A percentile compares a stretch with the other conserved stretches of the same genome.
These are phyloP conservation scores for Xenopus tropicalis DNA, from an alignment of 2,113 vertebrate species.

Conservation along the genomic window DNA sequence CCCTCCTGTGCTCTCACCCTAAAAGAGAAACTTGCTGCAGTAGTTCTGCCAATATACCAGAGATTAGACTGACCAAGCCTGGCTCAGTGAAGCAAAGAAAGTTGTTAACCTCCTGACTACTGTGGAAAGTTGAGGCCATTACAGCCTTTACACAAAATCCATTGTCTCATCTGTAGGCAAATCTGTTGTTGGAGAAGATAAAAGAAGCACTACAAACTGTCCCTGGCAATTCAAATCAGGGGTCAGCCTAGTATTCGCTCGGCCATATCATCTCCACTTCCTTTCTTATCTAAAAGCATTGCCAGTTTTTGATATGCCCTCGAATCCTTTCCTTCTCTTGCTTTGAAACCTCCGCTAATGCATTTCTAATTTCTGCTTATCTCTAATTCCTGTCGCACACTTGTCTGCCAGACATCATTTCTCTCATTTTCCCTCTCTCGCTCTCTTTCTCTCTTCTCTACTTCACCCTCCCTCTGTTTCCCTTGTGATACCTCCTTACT, in stretches of 20 bases:
- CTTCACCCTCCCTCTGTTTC: background rate
- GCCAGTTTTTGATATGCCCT: constrained; percentile 43
- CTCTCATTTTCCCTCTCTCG: background rate
- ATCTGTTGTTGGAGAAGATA: constrained; percentile 31
- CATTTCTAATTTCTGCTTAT: constrained; percentile 59
- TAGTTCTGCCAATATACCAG: too few relatives aligned
- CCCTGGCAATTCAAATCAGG: constrained; percentile 14
- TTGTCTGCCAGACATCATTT: constrained; percentile 45
- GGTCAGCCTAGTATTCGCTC: constrained; percentile 13
- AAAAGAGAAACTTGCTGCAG: too few relatives aligned
- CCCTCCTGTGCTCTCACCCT: too few relatives aligned
- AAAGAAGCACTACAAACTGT: constrained; percentile 20
- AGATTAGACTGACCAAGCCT: background rate
- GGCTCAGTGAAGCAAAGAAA: background rate
- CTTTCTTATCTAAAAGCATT: constrained; percentile 32
- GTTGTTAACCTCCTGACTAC: background rate
- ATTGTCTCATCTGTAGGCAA: constrained; percentile 9
- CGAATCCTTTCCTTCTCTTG: constrained; percentile 12
- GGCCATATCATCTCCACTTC: constrained; percentile 8
- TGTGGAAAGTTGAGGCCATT: background rate
- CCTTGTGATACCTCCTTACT: background rate
- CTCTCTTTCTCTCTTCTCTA: background rate
- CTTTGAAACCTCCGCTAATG: constrained; percentile 49
- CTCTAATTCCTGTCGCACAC: constrained; percentile 46
- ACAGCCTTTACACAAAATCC: background rate